A percentile compares a stretch with the other conserved stretches of the same genome.
phyloP scores from a whole-genome alignment of 2,797 vertebrate species.

The Eutrigla gurnardus region DNA sequence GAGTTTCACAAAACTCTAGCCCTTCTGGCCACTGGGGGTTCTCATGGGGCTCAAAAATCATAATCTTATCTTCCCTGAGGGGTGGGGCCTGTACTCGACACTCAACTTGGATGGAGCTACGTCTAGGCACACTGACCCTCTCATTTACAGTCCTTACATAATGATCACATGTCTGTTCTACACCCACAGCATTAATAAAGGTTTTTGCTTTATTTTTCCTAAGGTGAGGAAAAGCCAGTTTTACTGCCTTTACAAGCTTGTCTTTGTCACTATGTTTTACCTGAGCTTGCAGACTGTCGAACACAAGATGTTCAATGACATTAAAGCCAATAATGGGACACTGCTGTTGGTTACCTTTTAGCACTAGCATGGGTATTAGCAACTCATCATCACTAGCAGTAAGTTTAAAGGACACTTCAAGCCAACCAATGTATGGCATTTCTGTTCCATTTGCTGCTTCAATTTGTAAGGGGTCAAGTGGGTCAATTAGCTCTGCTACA shows the following conservation, averaged over 20 bases:
- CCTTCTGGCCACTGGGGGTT: conserved; percentile 43
- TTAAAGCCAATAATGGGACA: not conserved
- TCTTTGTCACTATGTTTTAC: not conserved
- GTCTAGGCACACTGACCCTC: conserved; percentile 15
- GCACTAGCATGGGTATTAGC: not conserved
- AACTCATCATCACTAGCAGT: not conserved
- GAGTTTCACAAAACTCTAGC: conserved; percentile 21
- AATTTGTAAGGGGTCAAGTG: not conserved
- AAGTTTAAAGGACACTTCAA: not conserved
- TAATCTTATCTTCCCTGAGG: conserved; percentile 13
- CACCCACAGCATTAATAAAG: conserved; percentile 7
- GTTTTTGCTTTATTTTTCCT: not conserved
- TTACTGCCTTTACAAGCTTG: not conserved
- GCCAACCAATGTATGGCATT: not conserved
- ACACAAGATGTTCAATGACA: not conserved
- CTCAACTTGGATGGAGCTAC: not conserved
- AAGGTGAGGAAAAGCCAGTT: not conserved
- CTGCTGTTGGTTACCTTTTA: not conserved
- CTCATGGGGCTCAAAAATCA: conserved; percentile 31
- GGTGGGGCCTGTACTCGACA: not conserved
- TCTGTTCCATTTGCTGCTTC: not conserved
- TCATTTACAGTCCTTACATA: conserved; percentile 7
- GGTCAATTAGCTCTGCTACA: not conserved
- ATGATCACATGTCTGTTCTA: not conserved
- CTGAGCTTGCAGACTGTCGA: not conserved